Evolutionary conservation across 2,888 invertebrate species (phyloP), one percentile per base, ranked within the genome.

Genomic region (Mellilla xanthometata): DNA sequence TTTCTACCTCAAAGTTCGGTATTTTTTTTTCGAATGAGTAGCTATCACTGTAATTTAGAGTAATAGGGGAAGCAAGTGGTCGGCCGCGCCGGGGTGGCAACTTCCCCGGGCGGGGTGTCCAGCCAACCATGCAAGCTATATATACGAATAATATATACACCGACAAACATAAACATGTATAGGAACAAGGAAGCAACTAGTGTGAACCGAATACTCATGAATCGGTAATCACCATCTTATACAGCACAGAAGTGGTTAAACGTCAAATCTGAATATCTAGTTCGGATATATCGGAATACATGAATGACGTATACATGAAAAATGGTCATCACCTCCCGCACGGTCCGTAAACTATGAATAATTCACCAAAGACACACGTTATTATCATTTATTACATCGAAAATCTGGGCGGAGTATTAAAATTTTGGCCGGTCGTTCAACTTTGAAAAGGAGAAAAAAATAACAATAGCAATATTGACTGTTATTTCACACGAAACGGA

Each of bases 391-490:
- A 79, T 76, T 63, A 36, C 49, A 58, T 72, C 75, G 66, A 58
- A 78, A 72, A 84, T 78, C 76, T 82, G 73, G 81, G 80, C 76
- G 72, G 67, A 61, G 76, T 72, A 74, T 79, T 79, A 77, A 83
- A 76, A 86, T 76, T 74, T 78, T 79, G 78, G 82, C 59, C 80
- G 87, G 85, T 76, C 88, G 52, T 83, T 88, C 76, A 84, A 76
- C 88, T 65, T 48, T 22, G 32, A 3, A 33, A 33, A 38, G 40
- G 23, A 33, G n/a, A 12, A 56, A 60, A 62, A n/a, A 63, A 60
- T 46, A 49, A 72, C 72, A 72, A 70, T 68, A 56, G 65, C 48
- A 53, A 36, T 62, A 56, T 65, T 66, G 68, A 59, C 46, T 54
- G 51, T 58, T 58, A 60, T 58, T 54, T 58, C 58, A 58, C 55